phyloP scores from a whole-genome alignment of 2,113 vertebrate genomes.

The Bufo gargarizans region DNA sequence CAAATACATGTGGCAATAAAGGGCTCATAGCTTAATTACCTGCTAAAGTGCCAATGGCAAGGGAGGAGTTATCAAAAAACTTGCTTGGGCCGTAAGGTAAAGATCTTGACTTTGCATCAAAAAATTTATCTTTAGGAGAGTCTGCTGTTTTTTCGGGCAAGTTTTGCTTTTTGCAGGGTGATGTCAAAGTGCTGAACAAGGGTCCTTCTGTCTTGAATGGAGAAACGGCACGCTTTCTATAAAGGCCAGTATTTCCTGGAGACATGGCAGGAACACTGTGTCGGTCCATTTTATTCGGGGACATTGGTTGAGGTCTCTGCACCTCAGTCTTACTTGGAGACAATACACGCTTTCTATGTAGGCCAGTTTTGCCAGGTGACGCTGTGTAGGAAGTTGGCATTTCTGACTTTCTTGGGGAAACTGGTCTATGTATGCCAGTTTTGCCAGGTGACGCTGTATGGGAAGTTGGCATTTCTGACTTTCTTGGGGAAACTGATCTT shows the following conservation, averaged over 20 bases:
- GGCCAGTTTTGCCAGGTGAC: constrained; percentile 26
- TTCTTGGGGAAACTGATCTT: neutral
- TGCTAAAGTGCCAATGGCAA: constrained; percentile 56
- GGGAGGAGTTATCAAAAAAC: constrained; percentile 67
- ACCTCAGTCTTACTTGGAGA: neutral
- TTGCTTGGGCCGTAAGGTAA: constrained; percentile 55
- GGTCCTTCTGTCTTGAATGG: constrained; percentile 56
- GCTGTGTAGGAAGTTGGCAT: neutral
- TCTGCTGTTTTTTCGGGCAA: constrained; percentile 1
- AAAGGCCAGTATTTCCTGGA: neutral
- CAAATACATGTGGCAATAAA: neutral
- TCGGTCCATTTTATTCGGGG: constrained; percentile 7
- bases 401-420: constrained; percentile 24
- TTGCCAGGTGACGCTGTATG: neutral
- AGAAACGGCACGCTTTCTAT: constrained; percentile 53
- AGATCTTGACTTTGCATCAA: constrained; percentile 36
- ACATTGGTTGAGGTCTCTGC: neutral
- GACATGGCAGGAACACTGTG: neutral
- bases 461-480: neutral
- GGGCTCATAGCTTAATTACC: constrained; percentile 43
- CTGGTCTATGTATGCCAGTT: neutral
- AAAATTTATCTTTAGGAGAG: constrained; percentile 11
- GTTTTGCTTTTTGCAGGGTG: constrained; percentile 56
- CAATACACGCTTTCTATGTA: neutral
- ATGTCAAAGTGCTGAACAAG: constrained; percentile 46